Base-by-base conservation (phyloP, 2,797 vertebrate genomes). In the Chlorospingus flavigularis region DNA sequence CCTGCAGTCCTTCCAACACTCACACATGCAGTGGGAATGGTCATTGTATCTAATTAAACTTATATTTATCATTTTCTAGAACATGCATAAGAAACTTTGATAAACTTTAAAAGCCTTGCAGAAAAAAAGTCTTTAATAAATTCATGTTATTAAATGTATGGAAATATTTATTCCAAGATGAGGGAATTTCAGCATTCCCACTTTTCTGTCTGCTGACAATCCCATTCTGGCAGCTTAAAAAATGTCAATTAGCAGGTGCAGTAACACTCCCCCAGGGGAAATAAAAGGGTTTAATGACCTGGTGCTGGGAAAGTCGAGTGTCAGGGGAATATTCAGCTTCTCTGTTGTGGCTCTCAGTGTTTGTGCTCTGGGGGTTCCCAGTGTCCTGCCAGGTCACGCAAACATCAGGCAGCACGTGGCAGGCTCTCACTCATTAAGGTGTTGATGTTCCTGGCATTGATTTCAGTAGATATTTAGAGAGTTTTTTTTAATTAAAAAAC, bases 361-460 rank as follows among this genome's bases (percentile, higher is more conserved):
- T 39, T 14, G 1, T 68, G 4, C 43, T 54, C 75, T 40, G 37
- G 1, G 53, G 75, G 60, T 43, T 53, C 11, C 37, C 10, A 2
- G 39, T 57, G 50, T 62, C 42, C 75, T 70, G 48, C 28, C 35
- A 24, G 68, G 14, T 65, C 15, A 43, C 2, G 1, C 4, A 1
- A 76, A 4, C 2, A 2, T 31, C 54, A 6, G 9, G 35, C n/a
- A 30, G 15, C 26, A 8, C 6, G 0, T 26, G 28, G 16, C 39
- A 50, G 7, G 4, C 68, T 60, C 19, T 31, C 30, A 30, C n/a
- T 28, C 39, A 4, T 20, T 15, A 5, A 53, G 35, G 11, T 67
- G 23, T 13, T 89, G 55, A 17, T 89, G 37, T 37, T 89, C 42
- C 39, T 88, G 50, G 42, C 37, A 35, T 60, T 2, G 1, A 6